Conservation (phyloP, 2,113 vertebrate species). For the Marmota flaviventris region DNA sequence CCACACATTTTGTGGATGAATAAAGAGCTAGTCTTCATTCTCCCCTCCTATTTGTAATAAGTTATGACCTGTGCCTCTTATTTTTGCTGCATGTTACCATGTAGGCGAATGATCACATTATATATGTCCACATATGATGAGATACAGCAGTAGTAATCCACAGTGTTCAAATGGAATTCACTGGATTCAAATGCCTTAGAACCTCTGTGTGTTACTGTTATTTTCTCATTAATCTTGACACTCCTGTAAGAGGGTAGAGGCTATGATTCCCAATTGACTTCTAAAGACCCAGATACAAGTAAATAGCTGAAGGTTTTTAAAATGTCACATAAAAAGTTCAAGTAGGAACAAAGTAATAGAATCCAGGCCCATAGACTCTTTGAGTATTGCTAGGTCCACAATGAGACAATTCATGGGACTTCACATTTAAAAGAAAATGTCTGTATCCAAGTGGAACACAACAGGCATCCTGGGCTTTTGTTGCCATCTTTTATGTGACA, state of each 20-base stretch:
- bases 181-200: background rate
- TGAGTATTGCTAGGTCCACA: background rate
- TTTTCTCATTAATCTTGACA: conserved; percentile 9
- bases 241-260: background rate
- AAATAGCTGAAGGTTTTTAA: background rate
- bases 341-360: background rate
- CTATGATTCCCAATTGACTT: background rate
- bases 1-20: background rate
- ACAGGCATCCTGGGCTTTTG: background rate
- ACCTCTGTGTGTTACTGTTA: background rate
- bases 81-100: background rate
- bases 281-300: background rate
- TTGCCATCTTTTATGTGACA: background rate
- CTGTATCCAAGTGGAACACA: background rate
- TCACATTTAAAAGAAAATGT: conserved; percentile 4
- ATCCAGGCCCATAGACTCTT: background rate
- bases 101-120: background rate
- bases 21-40: background rate
- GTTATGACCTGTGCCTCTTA: background rate
- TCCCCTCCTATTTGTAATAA: background rate
- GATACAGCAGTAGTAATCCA: background rate
- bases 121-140: background rate
- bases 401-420: background rate
- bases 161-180: background rate
- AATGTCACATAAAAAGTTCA: background rate